A percentile compares a stretch with the other conserved stretches of the same genome.
Evolutionary conservation across 2,797 vertebrate genomes (phyloP).

Genomic region (Vipera latastei): DNA sequence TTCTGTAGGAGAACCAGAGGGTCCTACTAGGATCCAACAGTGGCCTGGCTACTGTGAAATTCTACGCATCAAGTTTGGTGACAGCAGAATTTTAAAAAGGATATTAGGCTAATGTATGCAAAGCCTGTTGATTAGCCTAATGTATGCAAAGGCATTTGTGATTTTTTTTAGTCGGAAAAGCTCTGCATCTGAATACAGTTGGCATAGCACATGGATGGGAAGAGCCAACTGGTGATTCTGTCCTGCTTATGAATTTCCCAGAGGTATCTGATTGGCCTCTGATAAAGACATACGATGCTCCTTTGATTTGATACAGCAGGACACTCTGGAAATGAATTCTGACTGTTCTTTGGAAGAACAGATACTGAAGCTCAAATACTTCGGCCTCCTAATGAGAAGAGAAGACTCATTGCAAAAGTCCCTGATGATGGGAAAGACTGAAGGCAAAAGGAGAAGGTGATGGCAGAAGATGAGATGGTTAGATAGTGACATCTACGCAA

Average conservation of each 20-base stretch:
- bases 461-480: too few relatives aligned
- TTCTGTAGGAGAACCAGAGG: not conserved
- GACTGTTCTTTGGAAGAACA: too few relatives aligned
- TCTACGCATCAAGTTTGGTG: not conserved
- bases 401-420: too few relatives aligned
- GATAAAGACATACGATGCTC: not conserved
- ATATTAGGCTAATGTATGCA: not conserved
- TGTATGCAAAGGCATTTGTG: not conserved
- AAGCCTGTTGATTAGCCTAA: too few relatives aligned
- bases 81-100: not conserved
- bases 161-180: not conserved
- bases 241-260: not conserved
- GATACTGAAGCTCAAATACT: too few relatives aligned
- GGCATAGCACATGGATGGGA: not conserved
- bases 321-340: too few relatives aligned
- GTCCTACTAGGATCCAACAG: not conserved
- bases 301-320: not conserved
- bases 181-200: not conserved
- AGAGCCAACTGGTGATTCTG: not conserved
- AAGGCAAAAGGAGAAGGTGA: too few relatives aligned
- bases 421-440: too few relatives aligned
- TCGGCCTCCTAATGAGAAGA: too few relatives aligned
- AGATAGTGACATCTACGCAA: too few relatives aligned
- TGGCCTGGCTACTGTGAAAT: not conserved
- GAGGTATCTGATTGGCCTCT: not conserved